Percentiles rank a stretch among this genome's conserved stretches.
These are phyloP conservation scores for Entomobrya proxima DNA, from an alignment of 2,888 invertebrate genomes.

Conservation along the genomic window DNA sequence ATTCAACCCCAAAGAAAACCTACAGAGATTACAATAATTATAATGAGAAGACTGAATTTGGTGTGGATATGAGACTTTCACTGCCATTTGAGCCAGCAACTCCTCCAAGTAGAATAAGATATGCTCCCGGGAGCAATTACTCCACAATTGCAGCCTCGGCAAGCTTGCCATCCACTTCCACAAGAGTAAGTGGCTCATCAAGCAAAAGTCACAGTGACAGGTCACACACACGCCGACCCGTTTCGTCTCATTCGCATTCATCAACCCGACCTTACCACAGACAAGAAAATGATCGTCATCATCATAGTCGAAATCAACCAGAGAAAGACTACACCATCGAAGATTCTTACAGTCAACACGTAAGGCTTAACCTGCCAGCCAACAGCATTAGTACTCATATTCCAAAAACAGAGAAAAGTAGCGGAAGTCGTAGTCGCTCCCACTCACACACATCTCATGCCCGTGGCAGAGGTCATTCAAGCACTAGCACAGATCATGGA, in stretches of 20 bases:
- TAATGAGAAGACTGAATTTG: constrained; percentile 14
- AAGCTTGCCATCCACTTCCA: neutral
- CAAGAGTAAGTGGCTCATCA: neutral
- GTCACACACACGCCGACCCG: constrained; percentile 6
- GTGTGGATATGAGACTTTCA: constrained; percentile 44
- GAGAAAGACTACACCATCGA: constrained; percentile 51
- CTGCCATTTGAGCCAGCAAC: constrained; percentile 50
- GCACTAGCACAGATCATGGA: neutral
- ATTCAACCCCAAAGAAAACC: constrained; percentile 23
- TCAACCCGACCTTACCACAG: constrained; percentile 5
- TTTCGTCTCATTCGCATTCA: neutral
- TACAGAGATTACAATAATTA: constrained; percentile 14
- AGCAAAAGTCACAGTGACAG: neutral
- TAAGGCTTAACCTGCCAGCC: constrained; percentile 44
- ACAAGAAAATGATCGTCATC: neutral
- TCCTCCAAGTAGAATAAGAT: constrained; percentile 27
- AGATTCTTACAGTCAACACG: constrained; percentile 55
- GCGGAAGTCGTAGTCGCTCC: constrained; percentile 19
- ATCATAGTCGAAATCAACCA: neutral
- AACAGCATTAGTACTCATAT: constrained; percentile 18
- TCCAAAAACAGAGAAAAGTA: constrained; percentile 27
- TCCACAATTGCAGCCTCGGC: neutral
- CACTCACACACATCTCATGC: constrained; percentile 29
- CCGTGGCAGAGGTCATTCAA: constrained; percentile 36
- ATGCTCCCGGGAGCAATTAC: constrained; percentile 42